phyloP scores from a whole-genome alignment of 2,888 invertebrate species.

The Plagodis dolabraria region DNA sequence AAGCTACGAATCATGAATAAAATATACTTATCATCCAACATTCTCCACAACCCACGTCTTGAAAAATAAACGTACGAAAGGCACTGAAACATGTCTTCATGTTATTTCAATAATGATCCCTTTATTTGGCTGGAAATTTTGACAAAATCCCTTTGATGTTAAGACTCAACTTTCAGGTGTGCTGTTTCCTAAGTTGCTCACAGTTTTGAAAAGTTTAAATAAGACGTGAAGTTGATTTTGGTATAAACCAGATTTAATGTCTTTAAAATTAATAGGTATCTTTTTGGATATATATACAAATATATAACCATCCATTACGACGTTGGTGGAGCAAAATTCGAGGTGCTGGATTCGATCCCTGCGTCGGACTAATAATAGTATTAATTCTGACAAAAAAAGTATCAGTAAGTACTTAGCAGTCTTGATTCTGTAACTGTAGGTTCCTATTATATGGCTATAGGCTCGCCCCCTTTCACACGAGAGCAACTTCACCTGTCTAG shows the following conservation, averaged over 20 bases:
- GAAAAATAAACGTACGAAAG: neutral
- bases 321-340: too few relatives aligned
- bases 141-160: conserved; percentile 20
- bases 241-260: neutral
- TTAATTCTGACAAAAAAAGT: too few relatives aligned
- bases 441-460: too few relatives aligned
- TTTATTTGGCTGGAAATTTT: conserved; percentile 26
- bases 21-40: conserved; percentile 3
- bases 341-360: too few relatives aligned
- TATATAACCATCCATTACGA: too few relatives aligned
- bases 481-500: too few relatives aligned
- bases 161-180: neutral
- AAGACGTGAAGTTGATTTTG: neutral
- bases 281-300: too few relatives aligned
- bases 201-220: neutral
- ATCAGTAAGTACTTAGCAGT: too few relatives aligned
- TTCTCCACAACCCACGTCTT: conserved; percentile 1
- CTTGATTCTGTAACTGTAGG: too few relatives aligned
- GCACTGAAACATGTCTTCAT: conserved; percentile 3
- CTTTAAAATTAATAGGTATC: too few relatives aligned
- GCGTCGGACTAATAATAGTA: too few relatives aligned
- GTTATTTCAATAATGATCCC: conserved; percentile 29
- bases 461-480: too few relatives aligned
- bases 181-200: neutral
- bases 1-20: neutral